Conservation (phyloP, 92 coral and sea anemone species). For the Umimayanthus kanabou region DNA sequence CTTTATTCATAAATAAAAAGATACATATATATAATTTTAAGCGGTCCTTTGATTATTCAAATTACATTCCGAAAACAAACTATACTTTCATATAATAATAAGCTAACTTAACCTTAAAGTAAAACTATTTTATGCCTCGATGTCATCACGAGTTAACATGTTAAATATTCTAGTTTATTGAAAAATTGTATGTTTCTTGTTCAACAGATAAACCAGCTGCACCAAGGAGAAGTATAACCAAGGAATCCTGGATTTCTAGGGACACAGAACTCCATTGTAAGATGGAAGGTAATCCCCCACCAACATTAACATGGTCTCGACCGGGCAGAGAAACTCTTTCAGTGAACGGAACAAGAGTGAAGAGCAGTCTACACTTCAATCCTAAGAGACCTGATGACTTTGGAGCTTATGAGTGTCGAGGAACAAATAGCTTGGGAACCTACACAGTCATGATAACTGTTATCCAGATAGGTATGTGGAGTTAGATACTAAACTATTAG, state of each 20-base stretch:
- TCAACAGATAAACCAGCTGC: constrained; percentile 38
- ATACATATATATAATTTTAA: too few species aligned
- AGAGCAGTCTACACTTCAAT: constrained; percentile 28
- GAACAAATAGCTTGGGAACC: constrained; percentile 41
- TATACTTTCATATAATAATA: too few species aligned
- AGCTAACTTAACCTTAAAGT: too few species aligned
- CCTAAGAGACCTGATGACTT: constrained; percentile 28
- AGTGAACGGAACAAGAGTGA: constrained; percentile 15
- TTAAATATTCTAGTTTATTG: neutral
- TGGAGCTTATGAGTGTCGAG: constrained; percentile 43
- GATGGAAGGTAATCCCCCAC: constrained; percentile 41
- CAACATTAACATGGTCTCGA: constrained; percentile 52
- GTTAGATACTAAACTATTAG: neutral
- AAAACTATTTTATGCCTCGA: too few species aligned
- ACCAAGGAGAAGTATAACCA: neutral
- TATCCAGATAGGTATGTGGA: constrained; percentile 41
- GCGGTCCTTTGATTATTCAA: too few species aligned
- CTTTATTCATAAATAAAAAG: too few species aligned
- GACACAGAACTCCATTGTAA: constrained; percentile 31
- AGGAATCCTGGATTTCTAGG: constrained; percentile 49
- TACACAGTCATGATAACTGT: constrained; percentile 14
- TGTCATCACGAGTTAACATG: too few species aligned
- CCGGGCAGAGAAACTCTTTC: constrained; percentile 7
- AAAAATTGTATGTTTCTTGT: neutral
- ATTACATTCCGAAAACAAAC: too few species aligned